Base-by-base conservation (phyloP, 2,113 vertebrate genomes). In the Axis porcinus region DNA sequence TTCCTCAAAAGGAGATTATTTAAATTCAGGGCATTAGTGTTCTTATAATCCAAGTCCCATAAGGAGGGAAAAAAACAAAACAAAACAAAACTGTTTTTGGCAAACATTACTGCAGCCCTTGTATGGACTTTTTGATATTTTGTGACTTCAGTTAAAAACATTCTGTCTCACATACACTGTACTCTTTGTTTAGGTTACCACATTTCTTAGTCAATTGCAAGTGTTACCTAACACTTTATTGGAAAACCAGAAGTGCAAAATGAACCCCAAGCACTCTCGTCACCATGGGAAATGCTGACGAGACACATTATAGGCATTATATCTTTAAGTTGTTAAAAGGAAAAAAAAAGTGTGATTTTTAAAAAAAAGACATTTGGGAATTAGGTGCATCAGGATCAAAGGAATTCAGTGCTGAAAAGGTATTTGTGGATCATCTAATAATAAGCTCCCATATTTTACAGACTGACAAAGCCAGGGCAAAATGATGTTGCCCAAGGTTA, bases 231-330 rank as follows among this genome's bases (percentile, higher is more conserved):
- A 97, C 96, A 97, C 97, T 91, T 96, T 43, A 89, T 30, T 86
- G 97, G 93, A 45, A 97, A 97, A 74, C 45, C 89, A 97, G 97
- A 98, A 91, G 98, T 98, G 98, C 70, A 94, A 98, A 98, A 97
- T 97, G 98, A 98, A 98, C 96, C 96, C 89, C 14, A 1, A 90
- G 96, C 91, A 79, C 89, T 93, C 94, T 95, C 93, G 55, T 60
- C 86, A 86, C 93, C 87, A 79, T 79, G 97, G 97, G 97, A 97
- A 91, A 97, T 95, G 96, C 97, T 97, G 97, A 97, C 70, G 9
- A 93, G 98, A 98, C 97, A 97, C 96, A 94, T 93, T 96, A 91
- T 83, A 88, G 0, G 5, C 82, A 95, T 91, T 95, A 95, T 74
- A 87, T 94, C 89, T 96, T 91, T 89, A 97, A 97, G 97, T 84